Evolutionary conservation across 2,888 invertebrate species (phyloP), one percentile per base, ranked within the genome.

Genomic region (Electrophaes corylata): DNA sequence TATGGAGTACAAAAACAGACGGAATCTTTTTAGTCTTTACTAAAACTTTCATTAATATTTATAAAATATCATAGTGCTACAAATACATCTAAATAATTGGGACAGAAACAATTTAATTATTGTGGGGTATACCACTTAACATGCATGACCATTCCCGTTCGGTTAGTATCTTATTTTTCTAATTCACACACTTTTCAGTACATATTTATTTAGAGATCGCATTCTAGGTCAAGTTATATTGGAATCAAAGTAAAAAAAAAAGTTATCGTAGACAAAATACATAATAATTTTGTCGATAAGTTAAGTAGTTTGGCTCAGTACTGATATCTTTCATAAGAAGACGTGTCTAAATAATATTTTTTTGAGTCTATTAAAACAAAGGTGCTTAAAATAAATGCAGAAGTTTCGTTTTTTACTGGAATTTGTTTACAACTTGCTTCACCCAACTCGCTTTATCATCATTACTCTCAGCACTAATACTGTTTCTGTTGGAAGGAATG

Each of bases 351-450:
- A 29, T 10, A 29, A 29, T 10, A 1, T 29, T 10, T 29, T 10
- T 29, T 1, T 29, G 10, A 29, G 10, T 6, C 3, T 29, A 29
- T 18, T 16, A 12, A 26, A 6, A 19, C 33, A 45, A 31, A 46
- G 14, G 10, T 37, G 6, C 37, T 12, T 35, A 53, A 37, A 20
- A 71, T 84, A 88, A 88, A 87, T 89, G 85, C 84, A 83, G 71
- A 72, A 66, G 63, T 78, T 72, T 60, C 45, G 68, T 76, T 80
- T 70, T 72, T 88, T 76, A 94, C 92, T 95, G 95, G 75, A 95
- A 94, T 88, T 95, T 94, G 67, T 94, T 95, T 11, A 95, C 94
- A 72, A 96, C 94, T 71, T 95, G 94, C 73, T 94, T 95, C 0
- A 96, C 96, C 95, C 95, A 96, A 70, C 92, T 92, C 26, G 94